Percentiles rank a stretch among this genome's conserved stretches.
phyloP scores from a whole-genome alignment of 2,888 invertebrate genomes.

The Zhengitettix transpicula region DNA sequence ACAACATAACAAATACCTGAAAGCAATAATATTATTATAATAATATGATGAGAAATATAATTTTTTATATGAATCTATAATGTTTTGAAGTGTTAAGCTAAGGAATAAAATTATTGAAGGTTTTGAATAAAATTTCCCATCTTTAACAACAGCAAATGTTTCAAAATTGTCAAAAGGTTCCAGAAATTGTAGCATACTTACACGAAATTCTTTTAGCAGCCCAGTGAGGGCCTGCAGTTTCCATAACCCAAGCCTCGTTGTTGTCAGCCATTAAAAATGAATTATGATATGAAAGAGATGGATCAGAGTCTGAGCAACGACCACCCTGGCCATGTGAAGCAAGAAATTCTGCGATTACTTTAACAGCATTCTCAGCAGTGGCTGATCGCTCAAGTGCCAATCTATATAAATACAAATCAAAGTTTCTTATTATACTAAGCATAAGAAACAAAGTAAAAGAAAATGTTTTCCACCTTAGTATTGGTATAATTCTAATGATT shows the following conservation, averaged over 20 bases:
- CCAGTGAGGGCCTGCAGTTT: constrained; percentile 63
- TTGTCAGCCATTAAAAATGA: constrained; percentile 59
- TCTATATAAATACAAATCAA: constrained; percentile 25
- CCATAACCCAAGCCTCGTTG: constrained; percentile 52
- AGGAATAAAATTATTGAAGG: no score
- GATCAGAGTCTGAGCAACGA: constrained; percentile 40
- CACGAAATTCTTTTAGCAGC: constrained; percentile 50
- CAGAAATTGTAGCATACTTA: constrained; percentile 17
- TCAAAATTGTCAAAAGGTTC: neutral
- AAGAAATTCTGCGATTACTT: constrained; percentile 45
- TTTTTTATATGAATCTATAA: no score
- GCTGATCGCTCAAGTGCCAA: constrained; percentile 51
- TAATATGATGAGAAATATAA: no score
- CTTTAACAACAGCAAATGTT: neutral
- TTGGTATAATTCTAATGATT: no score
- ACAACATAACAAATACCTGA: no score
- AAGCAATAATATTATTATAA: no score
- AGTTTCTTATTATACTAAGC: no score
- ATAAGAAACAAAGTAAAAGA: no score
- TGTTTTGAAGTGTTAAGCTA: no score
- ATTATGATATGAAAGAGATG: constrained; percentile 47
- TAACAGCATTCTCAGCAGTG: constrained; percentile 46
- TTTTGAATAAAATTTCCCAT: no score
- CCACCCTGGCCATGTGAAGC: constrained; percentile 56
- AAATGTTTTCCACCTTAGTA: no score